Evolutionary conservation across 2,888 invertebrate genomes (phyloP), one percentile per base, ranked within the genome.

Genomic region (Polydrusus tereticollis): DNA sequence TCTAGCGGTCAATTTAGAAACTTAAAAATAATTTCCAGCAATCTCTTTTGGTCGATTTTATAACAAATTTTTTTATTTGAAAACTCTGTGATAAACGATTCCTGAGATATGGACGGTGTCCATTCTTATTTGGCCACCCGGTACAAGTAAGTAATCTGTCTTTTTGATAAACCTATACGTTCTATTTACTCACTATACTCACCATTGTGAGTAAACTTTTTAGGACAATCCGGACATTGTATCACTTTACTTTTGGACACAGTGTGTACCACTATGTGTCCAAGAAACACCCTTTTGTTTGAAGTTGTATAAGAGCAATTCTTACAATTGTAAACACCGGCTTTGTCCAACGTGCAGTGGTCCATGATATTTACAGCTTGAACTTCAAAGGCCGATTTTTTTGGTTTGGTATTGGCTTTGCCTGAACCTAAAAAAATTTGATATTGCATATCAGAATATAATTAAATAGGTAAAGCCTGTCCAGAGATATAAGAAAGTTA

Each of bases 381-480:
- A 14, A 38, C 20, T 3, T 59, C 59, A 4, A 21, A 59, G 14
- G 21, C 41, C 4, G 59, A 59, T 21, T 59, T 59, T 12, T 59
- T 59, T 2, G 7, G n/a, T 3, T n/a, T 8, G n/a, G 52, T n/a
- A 14, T 52, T 14, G 1, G 21, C n/a, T 8, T 52, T 14, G 1
- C n/a, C n/a, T 8, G 59, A 41, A 59, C 10, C 59, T 59, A 16
- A 41, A 59, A 59, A 4, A 4, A 10, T 33, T 1, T 38, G n/a
- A 38, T 26, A 5, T 26, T 26, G 7, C 3, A 7, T 3, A 26
- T 26, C 26, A 26, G 26, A n/a, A n/a, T n/a, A n/a, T n/a, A n/a
- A n/a, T n/a, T n/a, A n/a, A n/a, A n/a, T n/a, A n/a, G n/a, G n/a
- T n/a, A n/a, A n/a, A n/a, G n/a, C n/a, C n/a, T n/a, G n/a, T n/a